A percentile compares a stretch with the other conserved stretches of the same genome.
phyloP scores from a whole-genome alignment of 2,888 invertebrate species.

The Xylocampa areola region DNA sequence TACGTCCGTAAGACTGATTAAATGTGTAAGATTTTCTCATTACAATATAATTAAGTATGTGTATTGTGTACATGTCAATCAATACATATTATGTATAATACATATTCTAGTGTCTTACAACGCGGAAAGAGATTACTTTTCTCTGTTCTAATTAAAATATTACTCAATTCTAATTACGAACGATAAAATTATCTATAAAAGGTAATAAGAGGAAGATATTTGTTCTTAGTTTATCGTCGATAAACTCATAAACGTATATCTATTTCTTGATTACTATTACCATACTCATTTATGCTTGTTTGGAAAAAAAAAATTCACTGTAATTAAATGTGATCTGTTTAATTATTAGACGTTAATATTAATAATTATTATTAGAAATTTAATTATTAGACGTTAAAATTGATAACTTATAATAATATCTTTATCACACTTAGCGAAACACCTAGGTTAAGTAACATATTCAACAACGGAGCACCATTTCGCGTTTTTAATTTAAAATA shows the following conservation, averaged over 20 bases:
- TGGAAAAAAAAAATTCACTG: constrained; percentile 29
- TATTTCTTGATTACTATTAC: constrained; percentile 9
- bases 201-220: constrained; percentile 33
- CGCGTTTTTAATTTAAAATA: too few species aligned
- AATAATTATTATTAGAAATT: too few species aligned
- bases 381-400: too few species aligned
- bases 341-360: constrained; percentile 5
- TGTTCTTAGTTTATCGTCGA: constrained; percentile 14
- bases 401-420: too few species aligned
- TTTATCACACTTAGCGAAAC: too few species aligned
- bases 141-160: constrained; percentile 26
- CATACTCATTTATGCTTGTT: constrained; percentile 34
- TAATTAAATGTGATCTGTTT: constrained; percentile 40
- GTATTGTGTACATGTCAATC: too few species aligned
- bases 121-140: constrained; percentile 11
- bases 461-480: too few species aligned
- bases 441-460: too few species aligned
- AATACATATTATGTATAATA: too few species aligned
- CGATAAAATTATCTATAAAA: constrained; percentile 29
- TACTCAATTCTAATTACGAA: constrained; percentile 15
- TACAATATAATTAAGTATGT: too few species aligned
- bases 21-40: too few species aligned
- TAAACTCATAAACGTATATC: constrained; percentile 37
- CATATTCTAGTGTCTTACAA: not conserved
- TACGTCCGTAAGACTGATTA: too few species aligned